Conservation (phyloP, 1,140 invertebrate genomes). For the Platyura marginata region DNA sequence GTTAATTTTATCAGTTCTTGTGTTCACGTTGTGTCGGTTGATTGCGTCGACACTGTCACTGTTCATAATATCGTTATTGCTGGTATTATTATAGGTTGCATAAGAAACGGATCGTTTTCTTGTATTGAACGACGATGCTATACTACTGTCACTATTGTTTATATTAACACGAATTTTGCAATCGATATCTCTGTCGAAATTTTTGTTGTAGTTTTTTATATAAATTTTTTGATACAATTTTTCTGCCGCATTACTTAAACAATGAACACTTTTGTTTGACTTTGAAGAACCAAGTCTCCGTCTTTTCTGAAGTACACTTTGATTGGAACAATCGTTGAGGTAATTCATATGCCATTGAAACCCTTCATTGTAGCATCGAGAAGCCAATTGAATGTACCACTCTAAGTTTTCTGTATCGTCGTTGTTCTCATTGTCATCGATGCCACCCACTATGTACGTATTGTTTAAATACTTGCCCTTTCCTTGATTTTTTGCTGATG, state of each 20-base stretch:
- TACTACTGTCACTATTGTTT: not conserved
- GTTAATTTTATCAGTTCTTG: not conserved
- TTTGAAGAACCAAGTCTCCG: not conserved
- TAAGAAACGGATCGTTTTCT: not conserved
- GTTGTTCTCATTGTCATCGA: not conserved
- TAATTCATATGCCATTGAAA: constrained; percentile 1
- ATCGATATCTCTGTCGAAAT: not conserved
- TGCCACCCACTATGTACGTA: not conserved
- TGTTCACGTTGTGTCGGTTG: not conserved
- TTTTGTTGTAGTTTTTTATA: not conserved
- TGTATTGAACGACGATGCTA: not conserved
- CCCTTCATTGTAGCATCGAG: not conserved
- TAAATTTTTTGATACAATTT: not conserved
- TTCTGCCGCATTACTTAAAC: not conserved
- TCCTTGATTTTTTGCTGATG: not conserved
- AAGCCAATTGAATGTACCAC: constrained; percentile 2
- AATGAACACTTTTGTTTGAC: not conserved
- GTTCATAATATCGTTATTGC: not conserved
- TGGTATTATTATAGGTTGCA: not conserved
- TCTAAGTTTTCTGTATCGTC: not conserved
- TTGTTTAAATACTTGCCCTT: not conserved
- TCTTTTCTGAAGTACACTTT: not conserved
- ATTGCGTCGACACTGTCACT: not conserved
- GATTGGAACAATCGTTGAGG: not conserved
- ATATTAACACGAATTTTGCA: not conserved